These are phyloP conservation scores for Drosophila bipectinata DNA, from an alignment of 1,140 invertebrate genomes.

Conservation along the genomic window DNA sequence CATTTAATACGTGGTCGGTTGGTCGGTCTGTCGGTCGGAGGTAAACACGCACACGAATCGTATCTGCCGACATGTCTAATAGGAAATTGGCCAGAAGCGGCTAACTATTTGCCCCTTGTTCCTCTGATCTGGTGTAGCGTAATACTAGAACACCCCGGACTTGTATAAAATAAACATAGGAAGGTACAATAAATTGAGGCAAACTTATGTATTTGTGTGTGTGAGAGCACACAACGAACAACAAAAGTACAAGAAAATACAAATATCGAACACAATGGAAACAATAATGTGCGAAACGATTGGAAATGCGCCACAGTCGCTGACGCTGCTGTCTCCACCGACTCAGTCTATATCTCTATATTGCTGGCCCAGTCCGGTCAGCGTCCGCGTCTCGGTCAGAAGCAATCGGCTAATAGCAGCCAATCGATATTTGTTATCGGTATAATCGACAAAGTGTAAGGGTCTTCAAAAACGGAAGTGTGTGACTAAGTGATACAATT, in stretches of 20 bases:
- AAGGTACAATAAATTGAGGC: constrained; percentile 76
- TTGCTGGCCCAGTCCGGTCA: constrained; percentile 60
- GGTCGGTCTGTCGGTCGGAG: constrained; percentile 4
- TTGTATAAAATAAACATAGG: constrained; percentile 73
- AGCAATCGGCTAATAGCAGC: constrained; percentile 64
- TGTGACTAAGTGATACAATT: too few relatives aligned
- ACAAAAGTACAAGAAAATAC: constrained; percentile 78
- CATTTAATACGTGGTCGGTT: constrained; percentile 38
- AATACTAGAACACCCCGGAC: constrained; percentile 44
- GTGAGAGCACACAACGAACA: constrained; percentile 32
- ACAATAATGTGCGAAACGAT: constrained; percentile 82
- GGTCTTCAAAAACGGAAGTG: background rate
- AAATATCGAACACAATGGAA: constrained; percentile 82
- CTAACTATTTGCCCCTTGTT: constrained; percentile 32
- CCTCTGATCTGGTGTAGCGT: constrained; percentile 35
- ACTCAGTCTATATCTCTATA: constrained; percentile 37
- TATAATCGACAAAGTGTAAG: constrained; percentile 20
- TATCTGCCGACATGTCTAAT: constrained; percentile 58
- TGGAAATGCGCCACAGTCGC: constrained; percentile 73
- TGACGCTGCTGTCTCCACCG: constrained; percentile 51
- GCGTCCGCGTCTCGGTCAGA: constrained; percentile 65
- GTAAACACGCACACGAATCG: constrained; percentile 46
- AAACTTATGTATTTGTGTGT: constrained; percentile 48
- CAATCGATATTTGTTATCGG: constrained; percentile 80
- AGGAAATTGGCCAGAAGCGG: constrained; percentile 50